Percentiles rank a stretch among this genome's conserved stretches.
phyloP scores from a whole-genome alignment of 2,888 invertebrate genomes.

The Gnatocerus cornutus region DNA sequence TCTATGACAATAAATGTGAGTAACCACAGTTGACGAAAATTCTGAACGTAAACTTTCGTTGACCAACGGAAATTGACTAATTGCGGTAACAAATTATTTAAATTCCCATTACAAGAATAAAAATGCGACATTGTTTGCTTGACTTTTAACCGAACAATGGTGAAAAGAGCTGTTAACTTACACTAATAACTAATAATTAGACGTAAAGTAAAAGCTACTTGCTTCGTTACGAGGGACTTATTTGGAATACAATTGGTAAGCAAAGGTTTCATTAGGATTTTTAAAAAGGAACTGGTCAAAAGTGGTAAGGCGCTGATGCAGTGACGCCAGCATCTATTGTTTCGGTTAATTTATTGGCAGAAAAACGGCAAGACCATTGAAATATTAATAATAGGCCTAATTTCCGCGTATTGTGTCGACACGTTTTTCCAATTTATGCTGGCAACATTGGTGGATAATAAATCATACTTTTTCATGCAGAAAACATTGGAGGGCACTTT shows the following conservation, averaged over 20 bases:
- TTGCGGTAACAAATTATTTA: background rate
- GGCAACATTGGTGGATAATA: too few species aligned
- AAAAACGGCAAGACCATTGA: too few species aligned
- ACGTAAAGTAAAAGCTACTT: slow-evolving; percentile 39
- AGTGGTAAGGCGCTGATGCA: too few species aligned
- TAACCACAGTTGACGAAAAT: too few species aligned
- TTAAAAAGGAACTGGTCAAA: background rate
- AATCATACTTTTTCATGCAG: too few species aligned
- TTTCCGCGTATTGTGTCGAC: background rate
- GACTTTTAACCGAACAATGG: slow-evolving; percentile 33
- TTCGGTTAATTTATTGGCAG: too few species aligned
- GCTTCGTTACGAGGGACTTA: slow-evolving; percentile 1
- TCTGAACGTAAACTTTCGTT: too few species aligned
- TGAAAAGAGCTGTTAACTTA: slow-evolving; percentile 24
- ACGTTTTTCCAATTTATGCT: background rate
- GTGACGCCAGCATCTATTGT: too few species aligned
- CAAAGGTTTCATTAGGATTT: background rate
- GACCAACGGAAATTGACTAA: too few species aligned
- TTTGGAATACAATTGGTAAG: background rate
- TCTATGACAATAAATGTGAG: too few species aligned
- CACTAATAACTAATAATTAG: slow-evolving; percentile 35
- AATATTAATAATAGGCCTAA: background rate
- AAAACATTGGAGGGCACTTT: too few species aligned
- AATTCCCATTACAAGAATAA: slow-evolving; percentile 2
- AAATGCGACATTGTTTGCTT: slow-evolving; percentile 15